Evolutionary conservation across 2,113 vertebrate genomes (phyloP).

Genomic region (Toxotes chatareus): DNA sequence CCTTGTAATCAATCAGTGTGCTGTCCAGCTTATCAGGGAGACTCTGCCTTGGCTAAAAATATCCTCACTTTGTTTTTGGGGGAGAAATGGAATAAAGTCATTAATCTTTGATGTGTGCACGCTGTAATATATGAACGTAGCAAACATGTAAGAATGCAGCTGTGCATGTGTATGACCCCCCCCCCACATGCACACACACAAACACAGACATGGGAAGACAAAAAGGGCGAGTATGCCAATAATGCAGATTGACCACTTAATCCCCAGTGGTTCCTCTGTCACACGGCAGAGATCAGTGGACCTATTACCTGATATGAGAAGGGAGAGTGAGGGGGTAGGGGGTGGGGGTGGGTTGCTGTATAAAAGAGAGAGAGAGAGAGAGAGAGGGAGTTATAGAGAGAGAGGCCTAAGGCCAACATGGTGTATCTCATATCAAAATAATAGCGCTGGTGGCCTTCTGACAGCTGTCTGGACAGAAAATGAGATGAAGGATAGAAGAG

Average conservation of each 20-base stretch:
- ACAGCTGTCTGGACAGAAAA: slow-evolving; percentile 61
- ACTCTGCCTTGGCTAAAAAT: neutral
- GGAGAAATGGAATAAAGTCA: neutral
- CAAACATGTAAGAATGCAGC: neutral
- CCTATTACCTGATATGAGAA: too few relatives aligned
- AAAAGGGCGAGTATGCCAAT: slow-evolving; percentile 66
- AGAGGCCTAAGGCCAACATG: slow-evolving; percentile 45
- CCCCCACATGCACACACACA: neutral
- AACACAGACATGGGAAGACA: slow-evolving; percentile 11
- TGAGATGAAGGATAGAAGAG: slow-evolving; percentile 31
- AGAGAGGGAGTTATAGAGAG: too few relatives aligned
- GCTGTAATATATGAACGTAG: neutral
- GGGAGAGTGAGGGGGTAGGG: slow-evolving; percentile 1
- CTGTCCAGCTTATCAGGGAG: neutral
- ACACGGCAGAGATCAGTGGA: too few relatives aligned
- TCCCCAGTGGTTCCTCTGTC: too few relatives aligned
- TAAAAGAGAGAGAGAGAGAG: slow-evolving; percentile 5
- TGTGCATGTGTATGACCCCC: neutral
- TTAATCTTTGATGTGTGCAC: neutral
- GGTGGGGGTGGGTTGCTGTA: neutral
- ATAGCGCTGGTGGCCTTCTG: slow-evolving; percentile 59
- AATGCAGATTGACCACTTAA: neutral
- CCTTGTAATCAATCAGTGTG: slow-evolving; percentile 45
- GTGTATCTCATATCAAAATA: slow-evolving; percentile 63
- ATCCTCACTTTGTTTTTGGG: neutral